Evolutionary conservation across 2,888 invertebrate genomes (phyloP), one percentile per base, ranked within the genome.

Genomic region (Sialis lutaria): DNA sequence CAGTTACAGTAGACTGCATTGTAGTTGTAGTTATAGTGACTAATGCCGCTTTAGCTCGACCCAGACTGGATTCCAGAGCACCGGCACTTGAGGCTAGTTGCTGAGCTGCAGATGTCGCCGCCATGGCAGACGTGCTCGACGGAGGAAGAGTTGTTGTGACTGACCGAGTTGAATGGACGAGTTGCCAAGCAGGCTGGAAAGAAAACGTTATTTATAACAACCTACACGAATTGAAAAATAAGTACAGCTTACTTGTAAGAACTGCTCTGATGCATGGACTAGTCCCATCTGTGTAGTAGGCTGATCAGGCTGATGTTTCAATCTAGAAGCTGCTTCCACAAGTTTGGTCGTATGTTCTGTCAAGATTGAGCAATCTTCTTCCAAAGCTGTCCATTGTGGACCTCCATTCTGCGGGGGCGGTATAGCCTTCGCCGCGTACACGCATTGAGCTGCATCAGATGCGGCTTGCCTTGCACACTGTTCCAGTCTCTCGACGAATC

Each of bases 401-500:
- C 72, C 69, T 39, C 69, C 68, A 44, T 73, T 72, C 61, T 82
- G 88, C 63, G 87, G 76, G 30, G 76, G 75, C 2, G 77, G 75
- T 0, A 87, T 88, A 54, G 83, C 83, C 54, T 89, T 86, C 0
- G 91, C 83, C 0, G 93, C 86, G 1, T 88, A 82, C 53, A 95
- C 82, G 55, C 91, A 83, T 61, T 96, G 95, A 0, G 90, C 91
- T 0, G 91, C 90, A 47, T 87, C 83, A 0, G 89, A 79, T 0
- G 89, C 85, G 0, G 90, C 88, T 55, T 86, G 83, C 52, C 84
- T 82, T 0, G 91, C 89, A 52, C 86, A 85, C 57, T 76, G 73
- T 61, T 75, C 72, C 1, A 77, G 64, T 46, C 75, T 69, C 54
- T 76, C 74, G 30, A 86, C 78, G n/a, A 85, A 64, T 58, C 77